phyloP scores from a whole-genome alignment of 2,888 invertebrate genomes.

The Ichneumoninae sp. region DNA sequence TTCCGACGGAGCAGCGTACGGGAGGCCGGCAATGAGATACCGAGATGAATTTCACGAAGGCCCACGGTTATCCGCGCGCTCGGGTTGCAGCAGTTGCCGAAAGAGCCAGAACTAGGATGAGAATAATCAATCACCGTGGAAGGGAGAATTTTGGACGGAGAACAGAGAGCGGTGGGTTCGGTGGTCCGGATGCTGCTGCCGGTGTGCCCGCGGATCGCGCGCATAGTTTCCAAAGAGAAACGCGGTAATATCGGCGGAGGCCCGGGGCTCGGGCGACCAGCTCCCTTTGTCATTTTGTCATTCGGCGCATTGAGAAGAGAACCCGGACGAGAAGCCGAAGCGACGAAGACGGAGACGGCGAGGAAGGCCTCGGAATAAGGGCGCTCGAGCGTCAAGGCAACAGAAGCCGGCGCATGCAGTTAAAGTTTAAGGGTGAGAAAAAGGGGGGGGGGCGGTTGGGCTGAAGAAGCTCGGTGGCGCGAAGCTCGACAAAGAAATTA shows the following conservation, averaged over 20 bases:
- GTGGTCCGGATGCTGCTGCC: conserved; percentile 63
- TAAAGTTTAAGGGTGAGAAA: conserved; percentile 38
- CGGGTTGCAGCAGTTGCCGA: conserved; percentile 55
- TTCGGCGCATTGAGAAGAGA: conserved; percentile 71
- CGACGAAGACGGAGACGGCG: conserved; percentile 45
- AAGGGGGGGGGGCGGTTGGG: not conserved
- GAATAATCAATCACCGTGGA: conserved; percentile 83
- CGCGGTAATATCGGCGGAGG: conserved; percentile 81
- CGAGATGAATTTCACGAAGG: conserved; percentile 26
- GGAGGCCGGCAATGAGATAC: conserved; percentile 36
- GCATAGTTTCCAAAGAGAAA: conserved; percentile 83
- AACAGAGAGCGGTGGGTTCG: conserved; percentile 23
- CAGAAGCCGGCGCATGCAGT: conserved; percentile 39
- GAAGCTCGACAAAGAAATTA: conserved; percentile 48
- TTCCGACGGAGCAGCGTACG: not conserved
- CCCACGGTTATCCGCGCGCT: conserved; percentile 17
- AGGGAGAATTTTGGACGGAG: conserved; percentile 73
- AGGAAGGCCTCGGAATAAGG: conserved; percentile 44
- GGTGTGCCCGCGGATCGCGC: conserved; percentile 73
- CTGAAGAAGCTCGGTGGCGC: not conserved
- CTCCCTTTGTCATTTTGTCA: conserved; percentile 83
- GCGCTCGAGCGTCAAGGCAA: conserved; percentile 35
- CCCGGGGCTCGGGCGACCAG: conserved; percentile 75
- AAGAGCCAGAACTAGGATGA: conserved; percentile 81
- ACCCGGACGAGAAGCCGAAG: conserved; percentile 39